A percentile compares a stretch with the other conserved stretches of the same genome.
Evolutionary conservation across 2,888 invertebrate species (phyloP).

Genomic region (Pammene fasciana): DNA sequence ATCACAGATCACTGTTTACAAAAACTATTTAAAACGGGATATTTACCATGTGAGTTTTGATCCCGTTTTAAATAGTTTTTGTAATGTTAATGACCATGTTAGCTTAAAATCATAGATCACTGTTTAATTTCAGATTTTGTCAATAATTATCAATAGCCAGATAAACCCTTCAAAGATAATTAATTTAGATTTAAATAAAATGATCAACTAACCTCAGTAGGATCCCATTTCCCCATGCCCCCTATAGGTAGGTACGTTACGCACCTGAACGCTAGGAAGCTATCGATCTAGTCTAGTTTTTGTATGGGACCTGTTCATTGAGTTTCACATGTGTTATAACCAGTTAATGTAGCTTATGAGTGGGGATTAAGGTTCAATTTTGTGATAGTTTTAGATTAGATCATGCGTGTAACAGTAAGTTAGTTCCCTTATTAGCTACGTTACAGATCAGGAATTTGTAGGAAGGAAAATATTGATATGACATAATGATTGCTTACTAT

Average conservation of each 20-base stretch:
- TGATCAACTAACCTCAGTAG: no score
- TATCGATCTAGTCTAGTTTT: conserved; percentile 26
- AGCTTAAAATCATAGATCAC: no score
- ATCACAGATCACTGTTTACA: no score
- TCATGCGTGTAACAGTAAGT: conserved; percentile 24
- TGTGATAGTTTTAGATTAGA: neutral
- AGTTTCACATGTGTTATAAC: neutral
- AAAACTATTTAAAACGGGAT: no score
- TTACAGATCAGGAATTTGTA: conserved; percentile 10
- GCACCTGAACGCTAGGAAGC: conserved; percentile 27
- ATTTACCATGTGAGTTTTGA: no score
- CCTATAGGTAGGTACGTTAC: neutral
- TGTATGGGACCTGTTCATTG: conserved; percentile 7
- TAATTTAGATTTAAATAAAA: no score
- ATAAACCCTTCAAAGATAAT: no score
- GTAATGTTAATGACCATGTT: no score
- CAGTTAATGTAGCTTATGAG: neutral
- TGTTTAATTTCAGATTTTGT: no score
- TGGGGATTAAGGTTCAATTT: neutral
- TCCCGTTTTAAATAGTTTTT: no score
- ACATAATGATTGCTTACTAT: neutral
- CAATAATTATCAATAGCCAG: no score
- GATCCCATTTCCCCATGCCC: no score
- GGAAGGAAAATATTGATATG: conserved; percentile 21
- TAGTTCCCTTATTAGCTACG: conserved; percentile 23